These are phyloP conservation scores for Drosophila antonietae DNA, from an alignment of 2,888 invertebrate species.

Conservation along the genomic window DNA sequence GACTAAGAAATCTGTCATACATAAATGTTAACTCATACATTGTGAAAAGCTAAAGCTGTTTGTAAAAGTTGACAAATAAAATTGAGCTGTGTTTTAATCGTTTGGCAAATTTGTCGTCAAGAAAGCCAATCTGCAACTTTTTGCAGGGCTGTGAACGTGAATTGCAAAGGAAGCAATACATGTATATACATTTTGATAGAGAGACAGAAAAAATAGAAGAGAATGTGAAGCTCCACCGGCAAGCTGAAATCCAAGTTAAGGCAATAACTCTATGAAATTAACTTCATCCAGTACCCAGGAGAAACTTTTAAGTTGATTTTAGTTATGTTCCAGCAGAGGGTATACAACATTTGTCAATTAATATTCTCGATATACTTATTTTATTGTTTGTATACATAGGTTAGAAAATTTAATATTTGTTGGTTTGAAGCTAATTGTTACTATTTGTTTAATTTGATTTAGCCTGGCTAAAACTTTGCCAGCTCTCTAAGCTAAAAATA, in stretches of 20 bases:
- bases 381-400: not conserved
- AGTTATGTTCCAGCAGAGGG: not conserved
- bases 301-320: slow-evolving; percentile 38
- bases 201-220: not conserved
- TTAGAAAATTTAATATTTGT: not conserved
- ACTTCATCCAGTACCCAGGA: slow-evolving; percentile 30
- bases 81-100: slow-evolving; percentile 26
- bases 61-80: slow-evolving; percentile 29
- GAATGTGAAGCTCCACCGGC: not conserved
- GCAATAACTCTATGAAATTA: slow-evolving; percentile 39
- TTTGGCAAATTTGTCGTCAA: slow-evolving; percentile 34
- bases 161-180: slow-evolving; percentile 30
- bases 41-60: slow-evolving; percentile 2
- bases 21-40: slow-evolving; percentile 14
- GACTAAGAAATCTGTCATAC: slow-evolving; percentile 7
- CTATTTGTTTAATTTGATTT: slow-evolving; percentile 31
- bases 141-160: slow-evolving; percentile 15
- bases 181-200: not conserved
- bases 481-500: not conserved
- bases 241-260: slow-evolving; percentile 39
- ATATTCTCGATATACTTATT: not conserved
- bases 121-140: slow-evolving; percentile 34
- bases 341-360: not conserved
- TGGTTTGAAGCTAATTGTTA: too few relatives aligned
- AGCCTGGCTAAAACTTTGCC: slow-evolving; percentile 30